Conservation (phyloP, 2,113 vertebrate species). For the Rhagologus leucostigma region DNA sequence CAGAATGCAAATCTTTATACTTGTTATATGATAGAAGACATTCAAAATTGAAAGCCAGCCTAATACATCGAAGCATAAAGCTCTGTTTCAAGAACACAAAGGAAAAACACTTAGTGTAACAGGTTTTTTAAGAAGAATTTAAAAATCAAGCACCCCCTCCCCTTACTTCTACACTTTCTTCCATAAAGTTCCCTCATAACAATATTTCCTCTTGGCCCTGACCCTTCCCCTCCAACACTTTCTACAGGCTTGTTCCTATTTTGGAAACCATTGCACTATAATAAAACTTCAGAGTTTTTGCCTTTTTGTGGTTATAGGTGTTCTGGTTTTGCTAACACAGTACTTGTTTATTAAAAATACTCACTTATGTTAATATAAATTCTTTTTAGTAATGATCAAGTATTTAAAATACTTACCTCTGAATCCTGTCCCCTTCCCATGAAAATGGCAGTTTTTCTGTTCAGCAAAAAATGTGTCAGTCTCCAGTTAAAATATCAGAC, state of each 20-base stretch:
- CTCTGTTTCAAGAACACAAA: background rate
- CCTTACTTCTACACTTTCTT: background rate
- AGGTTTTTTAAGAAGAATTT: background rate
- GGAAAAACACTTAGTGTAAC: fast-evolving
- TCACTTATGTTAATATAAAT: no score
- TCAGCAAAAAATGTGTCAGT: background rate
- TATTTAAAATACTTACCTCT: background rate
- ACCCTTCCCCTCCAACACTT: background rate
- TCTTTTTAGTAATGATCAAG: background rate
- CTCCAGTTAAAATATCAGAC: background rate
- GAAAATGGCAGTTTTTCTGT: background rate
- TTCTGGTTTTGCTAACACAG: background rate
- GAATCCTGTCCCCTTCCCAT: background rate
- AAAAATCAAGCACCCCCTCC: background rate
- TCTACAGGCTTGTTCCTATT: background rate
- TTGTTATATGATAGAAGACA: background rate
- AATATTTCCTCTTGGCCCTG: background rate
- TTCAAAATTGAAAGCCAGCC: background rate
- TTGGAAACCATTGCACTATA: background rate
- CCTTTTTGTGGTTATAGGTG: background rate
- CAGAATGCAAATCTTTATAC: background rate
- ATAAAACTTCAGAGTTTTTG: background rate
- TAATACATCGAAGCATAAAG: background rate
- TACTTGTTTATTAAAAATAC: background rate
- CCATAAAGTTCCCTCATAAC: background rate